Evolutionary conservation across 2,113 vertebrate species (phyloP), one percentile per base, ranked within the genome.

Genomic region (Oryzias melastigma): DNA sequence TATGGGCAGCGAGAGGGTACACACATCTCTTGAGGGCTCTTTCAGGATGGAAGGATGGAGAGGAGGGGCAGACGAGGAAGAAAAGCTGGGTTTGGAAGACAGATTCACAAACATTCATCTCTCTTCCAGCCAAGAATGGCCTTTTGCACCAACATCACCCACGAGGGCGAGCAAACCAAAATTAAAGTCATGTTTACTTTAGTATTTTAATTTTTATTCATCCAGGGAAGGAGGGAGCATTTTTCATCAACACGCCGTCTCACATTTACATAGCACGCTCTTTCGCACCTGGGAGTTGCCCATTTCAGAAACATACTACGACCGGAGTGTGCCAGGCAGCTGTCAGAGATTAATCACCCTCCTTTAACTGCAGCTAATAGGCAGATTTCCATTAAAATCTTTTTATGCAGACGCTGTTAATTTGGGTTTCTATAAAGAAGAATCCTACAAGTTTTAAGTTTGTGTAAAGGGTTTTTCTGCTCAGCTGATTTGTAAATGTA

Each of bases 11-110:
- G 81, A 84, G 89, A 88, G 87, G 85, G 85, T 87, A 85, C 85
- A 80, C 84, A 85, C 83, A 84, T 84, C 88, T 91, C 90, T 88
- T 73, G 84, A 87, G 90, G 88, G 89, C 70, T 81, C 87, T 86
- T 80, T 81, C 78, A 75, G 78, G 70, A 81, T 56, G 75, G 60
- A 74, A 65, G 73, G 77, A 81, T 80, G 74, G 65, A 75, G 72
- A 76, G 72, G 68, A 63, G 76, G 75, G 79, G 71, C 44, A 52
- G 66, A 78, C 52, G 74, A 81, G 58, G 65, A 73, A 59, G 25
- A 67, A 43, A 64, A 53, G 45, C 46, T 52, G 51, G 64, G 57
- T 68, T 78, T 73, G 55, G 62, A 46, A 56, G 27, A 76, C 72
- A 67, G 19, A 68, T 60, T 78, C 52, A 42, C 60, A 20, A 18